A percentile compares a stretch with the other conserved stretches of the same genome.
Evolutionary conservation across 64 coral and sea anemone species (phyloP).

Genomic region (Actinia tenebrosa): DNA sequence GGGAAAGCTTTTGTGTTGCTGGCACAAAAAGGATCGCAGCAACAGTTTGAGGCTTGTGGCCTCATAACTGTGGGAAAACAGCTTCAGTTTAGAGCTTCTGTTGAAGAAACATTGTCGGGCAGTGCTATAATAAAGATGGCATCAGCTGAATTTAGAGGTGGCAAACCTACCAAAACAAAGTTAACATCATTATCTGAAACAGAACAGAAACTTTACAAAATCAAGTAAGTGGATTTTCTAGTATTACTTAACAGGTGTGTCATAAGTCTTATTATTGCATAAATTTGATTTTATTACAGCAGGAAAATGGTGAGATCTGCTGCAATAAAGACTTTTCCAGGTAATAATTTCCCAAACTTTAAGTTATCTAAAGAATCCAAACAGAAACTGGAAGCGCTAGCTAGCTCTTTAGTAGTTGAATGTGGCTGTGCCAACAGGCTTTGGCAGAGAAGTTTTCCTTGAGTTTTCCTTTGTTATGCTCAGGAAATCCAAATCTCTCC

Average conservation of each 20-base stretch:
- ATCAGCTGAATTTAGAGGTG: background rate
- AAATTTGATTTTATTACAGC: slow-evolving; percentile 3
- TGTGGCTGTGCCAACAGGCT: background rate
- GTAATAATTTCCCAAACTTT: slow-evolving; percentile 26
- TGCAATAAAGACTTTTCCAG: slow-evolving; percentile 23
- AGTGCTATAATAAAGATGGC: background rate
- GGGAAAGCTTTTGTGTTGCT: too few species aligned
- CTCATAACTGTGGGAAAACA: background rate
- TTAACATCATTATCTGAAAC: background rate
- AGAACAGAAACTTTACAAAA: background rate
- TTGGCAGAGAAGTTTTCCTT: slow-evolving; percentile 2
- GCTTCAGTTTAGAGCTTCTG: background rate
- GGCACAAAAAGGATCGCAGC: background rate
- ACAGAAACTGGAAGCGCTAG: slow-evolving; percentile 10
- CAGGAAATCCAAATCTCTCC: slow-evolving; percentile 19
- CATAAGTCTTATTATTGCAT: background rate
- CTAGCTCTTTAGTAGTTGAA: background rate
- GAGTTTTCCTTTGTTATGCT: slow-evolving; percentile 37
- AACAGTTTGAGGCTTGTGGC: slow-evolving; percentile 6
- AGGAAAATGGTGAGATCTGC: slow-evolving; percentile 9
- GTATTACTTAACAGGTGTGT: background rate
- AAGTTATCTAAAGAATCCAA: background rate
- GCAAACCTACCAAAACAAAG: background rate
- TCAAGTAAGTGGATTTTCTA: slow-evolving; percentile 4
- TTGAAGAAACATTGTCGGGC: background rate